Evolutionary conservation across 1,140 invertebrate genomes (phyloP).

Genomic region (Drosophila kanapiae): DNA sequence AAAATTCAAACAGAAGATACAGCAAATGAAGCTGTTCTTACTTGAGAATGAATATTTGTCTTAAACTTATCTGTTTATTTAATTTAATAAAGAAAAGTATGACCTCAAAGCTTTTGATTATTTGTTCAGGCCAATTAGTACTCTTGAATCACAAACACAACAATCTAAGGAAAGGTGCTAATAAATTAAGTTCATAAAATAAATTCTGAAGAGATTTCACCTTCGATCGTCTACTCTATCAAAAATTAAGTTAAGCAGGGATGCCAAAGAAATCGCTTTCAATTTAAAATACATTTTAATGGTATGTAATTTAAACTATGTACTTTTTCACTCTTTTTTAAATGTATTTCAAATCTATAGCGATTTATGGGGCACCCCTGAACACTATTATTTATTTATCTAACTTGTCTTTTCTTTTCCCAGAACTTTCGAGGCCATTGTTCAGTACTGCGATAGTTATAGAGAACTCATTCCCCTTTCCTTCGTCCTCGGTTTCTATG

Average conservation of each 20-base stretch:
- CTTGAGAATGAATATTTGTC: neutral
- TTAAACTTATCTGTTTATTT: slow-evolving; percentile 8
- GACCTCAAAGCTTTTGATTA: slow-evolving; percentile 6
- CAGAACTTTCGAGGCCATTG: slow-evolving; percentile 91
- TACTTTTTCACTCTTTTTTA: too few relatives aligned
- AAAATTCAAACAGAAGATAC: neutral
- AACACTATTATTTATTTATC: neutral
- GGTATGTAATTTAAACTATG: too few relatives aligned
- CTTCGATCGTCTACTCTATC: neutral
- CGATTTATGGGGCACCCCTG: too few relatives aligned
- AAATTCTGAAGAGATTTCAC: neutral
- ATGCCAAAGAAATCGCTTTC: neutral
- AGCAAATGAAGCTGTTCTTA: neutral
- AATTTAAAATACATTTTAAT: neutral
- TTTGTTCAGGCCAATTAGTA: slow-evolving; percentile 1
- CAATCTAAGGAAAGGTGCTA: slow-evolving; percentile 6
- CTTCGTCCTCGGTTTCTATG: slow-evolving; percentile 96
- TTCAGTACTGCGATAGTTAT: slow-evolving; percentile 92
- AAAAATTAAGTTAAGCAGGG: too few relatives aligned
- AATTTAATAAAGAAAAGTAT: slow-evolving; percentile 5
- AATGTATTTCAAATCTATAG: neutral
- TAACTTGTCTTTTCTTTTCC: neutral
- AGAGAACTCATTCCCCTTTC: slow-evolving; percentile 93
- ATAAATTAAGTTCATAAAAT: neutral
- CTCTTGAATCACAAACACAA: slow-evolving; percentile 1